phyloP scores from a whole-genome alignment of 2,888 invertebrate species.

The Monochamus alternatus region DNA sequence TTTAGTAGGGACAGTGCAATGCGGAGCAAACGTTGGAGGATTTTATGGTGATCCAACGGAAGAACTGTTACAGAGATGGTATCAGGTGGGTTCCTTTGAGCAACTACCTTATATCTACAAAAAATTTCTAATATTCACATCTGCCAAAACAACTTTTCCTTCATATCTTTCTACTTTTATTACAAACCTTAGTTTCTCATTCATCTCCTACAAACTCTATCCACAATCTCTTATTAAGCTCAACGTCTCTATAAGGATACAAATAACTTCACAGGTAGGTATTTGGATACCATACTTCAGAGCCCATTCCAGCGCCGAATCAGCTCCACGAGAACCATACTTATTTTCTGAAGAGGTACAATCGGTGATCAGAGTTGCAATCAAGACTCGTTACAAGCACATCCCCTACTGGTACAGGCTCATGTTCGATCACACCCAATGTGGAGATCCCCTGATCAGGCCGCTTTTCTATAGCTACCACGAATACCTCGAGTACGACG shows the following conservation, averaged over 20 bases:
- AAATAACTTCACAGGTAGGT: conserved; percentile 76
- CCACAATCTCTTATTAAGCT: too few species aligned
- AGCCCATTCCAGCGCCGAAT: conserved; percentile 95
- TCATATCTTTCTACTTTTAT: too few species aligned
- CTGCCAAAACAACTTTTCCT: too few species aligned
- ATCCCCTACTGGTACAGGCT: conserved; percentile 92
- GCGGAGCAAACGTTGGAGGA: conserved; percentile 97
- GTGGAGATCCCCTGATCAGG: conserved; percentile 89
- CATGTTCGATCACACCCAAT: conserved; percentile 89
- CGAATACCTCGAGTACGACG: conserved; percentile 83
- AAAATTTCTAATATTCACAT: too few species aligned
- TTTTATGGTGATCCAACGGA: conserved; percentile 94
- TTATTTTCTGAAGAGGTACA: conserved; percentile 84
- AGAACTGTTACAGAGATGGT: conserved; percentile 85
- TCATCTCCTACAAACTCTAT: background rate
- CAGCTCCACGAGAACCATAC: conserved; percentile 96
- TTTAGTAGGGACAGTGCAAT: conserved; percentile 89
- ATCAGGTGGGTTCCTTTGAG: conserved; percentile 76
- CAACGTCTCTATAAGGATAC: too few species aligned
- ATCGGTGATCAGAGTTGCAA: conserved; percentile 75
- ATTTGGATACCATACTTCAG: conserved; percentile 96
- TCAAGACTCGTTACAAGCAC: conserved; percentile 86
- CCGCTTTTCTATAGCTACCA: conserved; percentile 94
- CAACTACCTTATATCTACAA: too few species aligned
- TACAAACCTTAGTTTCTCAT: background rate